Evolutionary conservation across 2,888 invertebrate genomes (phyloP), one percentile per base, ranked within the genome.

Genomic region (Andrena camellia): DNA sequence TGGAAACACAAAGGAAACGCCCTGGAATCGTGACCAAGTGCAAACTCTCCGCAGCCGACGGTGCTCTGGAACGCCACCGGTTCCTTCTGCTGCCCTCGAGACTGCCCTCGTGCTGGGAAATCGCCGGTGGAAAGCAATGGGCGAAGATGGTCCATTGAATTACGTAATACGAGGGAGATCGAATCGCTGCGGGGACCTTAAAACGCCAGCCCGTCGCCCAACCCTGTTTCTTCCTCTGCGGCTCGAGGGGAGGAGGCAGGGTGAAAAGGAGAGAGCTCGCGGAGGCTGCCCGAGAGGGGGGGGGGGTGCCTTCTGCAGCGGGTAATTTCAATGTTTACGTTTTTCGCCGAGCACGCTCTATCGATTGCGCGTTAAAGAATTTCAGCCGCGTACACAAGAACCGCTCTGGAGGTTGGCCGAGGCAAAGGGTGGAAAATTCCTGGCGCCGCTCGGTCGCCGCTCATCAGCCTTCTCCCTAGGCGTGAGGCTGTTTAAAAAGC

Each of bases 11-110:
- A 89, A 89, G 87, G 88, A 88, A 90, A 88, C 83, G 87, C 86
- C 78, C 85, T 85, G 88, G 89, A 92, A 91, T 92, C 93, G 93
- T 93, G 93, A 92, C 92, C 91, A 92, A 93, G 93, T 92, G 91
- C 88, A 83, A 88, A 78, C 75, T 79, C 64, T 79, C 64, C 70
- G 60, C 76, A 74, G 72, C 29, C 66, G 63, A 10, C 57, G 77
- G 42, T 82, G 74, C 83, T 83, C 83, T 42, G 60, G 66, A 63
- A 33, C 20, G 35, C 35, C 20, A 35, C 52, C 29, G 60, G 35
- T 35, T 63, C 62, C 62, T n/a, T 20, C 20, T 2, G 10, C 10
- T 52, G 2, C 8, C 7, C 54, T 23, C 20, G 20, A 23, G 23
- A 7, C 17, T n/a, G n/a, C 23, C 23, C 8, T 2, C 35, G 63